Percentiles rank a stretch among this genome's conserved stretches.
Conservation (phyloP, 2,113 vertebrate genomes). For the Heliornis fulica region DNA sequence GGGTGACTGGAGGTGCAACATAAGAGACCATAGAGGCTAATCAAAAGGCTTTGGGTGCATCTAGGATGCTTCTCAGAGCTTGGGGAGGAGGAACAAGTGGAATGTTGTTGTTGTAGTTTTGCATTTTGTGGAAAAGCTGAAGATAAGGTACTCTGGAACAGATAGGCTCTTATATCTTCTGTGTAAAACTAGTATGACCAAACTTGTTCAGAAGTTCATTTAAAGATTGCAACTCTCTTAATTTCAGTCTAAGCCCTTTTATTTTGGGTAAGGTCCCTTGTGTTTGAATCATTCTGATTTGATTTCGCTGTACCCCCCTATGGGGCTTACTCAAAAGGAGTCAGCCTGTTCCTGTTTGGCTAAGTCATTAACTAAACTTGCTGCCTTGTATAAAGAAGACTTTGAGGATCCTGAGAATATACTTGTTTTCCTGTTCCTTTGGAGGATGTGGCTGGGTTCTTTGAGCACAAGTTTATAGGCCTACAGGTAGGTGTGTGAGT, state of each 20-base stretch:
- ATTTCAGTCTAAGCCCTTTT: background rate
- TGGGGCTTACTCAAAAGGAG: background rate
- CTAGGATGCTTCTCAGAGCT: background rate
- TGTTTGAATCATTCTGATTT: background rate
- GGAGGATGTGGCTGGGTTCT: background rate
- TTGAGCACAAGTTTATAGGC: background rate
- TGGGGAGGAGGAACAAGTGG: background rate
- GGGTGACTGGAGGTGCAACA: constrained; percentile 11
- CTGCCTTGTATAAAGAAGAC: background rate
- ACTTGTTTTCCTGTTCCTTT: background rate
- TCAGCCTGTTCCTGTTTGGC: background rate
- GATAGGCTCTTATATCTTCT: background rate
- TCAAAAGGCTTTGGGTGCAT: background rate
- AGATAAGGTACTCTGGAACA: background rate
- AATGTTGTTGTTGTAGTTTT: background rate
- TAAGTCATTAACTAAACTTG: background rate
- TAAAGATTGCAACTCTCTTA: background rate
- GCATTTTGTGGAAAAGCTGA: background rate
- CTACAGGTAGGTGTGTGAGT: background rate
- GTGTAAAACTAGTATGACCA: background rate
- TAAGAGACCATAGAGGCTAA: constrained; percentile 34
- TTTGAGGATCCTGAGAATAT: background rate
- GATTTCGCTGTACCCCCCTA: background rate
- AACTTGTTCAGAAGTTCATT: background rate
- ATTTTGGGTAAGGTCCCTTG: background rate